A percentile compares a stretch with the other conserved stretches of the same genome.
Conservation (phyloP, 1,140 invertebrate species). For the Bombus terrestris region DNA sequence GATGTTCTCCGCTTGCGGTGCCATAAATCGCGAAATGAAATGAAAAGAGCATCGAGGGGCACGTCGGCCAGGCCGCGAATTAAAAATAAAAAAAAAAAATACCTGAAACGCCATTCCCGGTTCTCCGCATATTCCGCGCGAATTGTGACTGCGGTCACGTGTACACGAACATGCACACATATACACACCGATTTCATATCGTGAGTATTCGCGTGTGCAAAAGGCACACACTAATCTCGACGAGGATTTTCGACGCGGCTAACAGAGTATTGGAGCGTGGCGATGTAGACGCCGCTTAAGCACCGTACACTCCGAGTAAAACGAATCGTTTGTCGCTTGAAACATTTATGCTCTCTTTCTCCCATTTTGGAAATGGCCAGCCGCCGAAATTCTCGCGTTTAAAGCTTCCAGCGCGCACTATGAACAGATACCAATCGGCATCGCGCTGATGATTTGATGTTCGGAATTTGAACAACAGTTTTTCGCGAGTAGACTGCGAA, state of each 20-base stretch:
- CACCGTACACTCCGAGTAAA: slow-evolving; percentile 33
- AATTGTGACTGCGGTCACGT: slow-evolving; percentile 44
- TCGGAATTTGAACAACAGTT: too few relatives aligned
- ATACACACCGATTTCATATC: neutral
- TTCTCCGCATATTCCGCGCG: slow-evolving; percentile 9
- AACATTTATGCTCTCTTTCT: slow-evolving; percentile 46
- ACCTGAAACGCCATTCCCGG: neutral
- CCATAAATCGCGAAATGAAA: slow-evolving; percentile 78
- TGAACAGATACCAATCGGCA: too few relatives aligned
- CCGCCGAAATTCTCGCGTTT: neutral
- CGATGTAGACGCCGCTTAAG: slow-evolving; percentile 25
- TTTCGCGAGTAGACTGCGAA: too few relatives aligned
- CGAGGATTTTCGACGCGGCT: neutral
- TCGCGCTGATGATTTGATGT: too few relatives aligned
- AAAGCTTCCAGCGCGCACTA: neutral
- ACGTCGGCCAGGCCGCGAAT: slow-evolving; percentile 43
- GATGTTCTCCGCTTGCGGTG: slow-evolving; percentile 41
- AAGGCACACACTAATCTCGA: neutral
- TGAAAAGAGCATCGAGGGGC: slow-evolving; percentile 48
- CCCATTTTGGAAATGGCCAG: neutral
- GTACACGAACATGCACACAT: neutral
- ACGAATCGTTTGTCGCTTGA: slow-evolving; percentile 57
- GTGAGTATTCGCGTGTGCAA: neutral
- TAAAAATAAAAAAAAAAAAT: slow-evolving; percentile 65
- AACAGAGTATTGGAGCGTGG: neutral